These are phyloP conservation scores for Hestina assimilis DNA, from an alignment of 1,140 invertebrate species.

Conservation along the genomic window DNA sequence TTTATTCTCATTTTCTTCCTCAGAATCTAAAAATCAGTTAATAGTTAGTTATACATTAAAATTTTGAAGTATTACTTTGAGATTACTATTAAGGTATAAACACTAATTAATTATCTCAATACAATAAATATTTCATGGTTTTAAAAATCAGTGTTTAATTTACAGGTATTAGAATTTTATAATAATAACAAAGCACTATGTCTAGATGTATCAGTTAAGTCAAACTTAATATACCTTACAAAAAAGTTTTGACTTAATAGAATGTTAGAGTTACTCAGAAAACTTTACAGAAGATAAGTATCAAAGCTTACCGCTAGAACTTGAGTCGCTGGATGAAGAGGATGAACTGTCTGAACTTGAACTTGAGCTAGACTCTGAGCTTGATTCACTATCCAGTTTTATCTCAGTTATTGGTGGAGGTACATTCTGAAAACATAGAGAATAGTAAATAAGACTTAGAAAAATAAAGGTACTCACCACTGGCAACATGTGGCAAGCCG, in stretches of 20 bases:
- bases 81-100: no score
- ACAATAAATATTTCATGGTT: no score
- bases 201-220: no score
- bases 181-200: no score
- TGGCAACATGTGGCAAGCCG: no score
- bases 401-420: constrained; percentile 59
- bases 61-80: no score
- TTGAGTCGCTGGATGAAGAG: constrained; percentile 54
- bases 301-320: constrained; percentile 52
- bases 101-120: no score
- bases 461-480: neutral
- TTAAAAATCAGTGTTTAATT: no score
- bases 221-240: no score
- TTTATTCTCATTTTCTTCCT: constrained; percentile 48
- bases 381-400: constrained; percentile 55
- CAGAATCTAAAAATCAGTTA: constrained; percentile 45
- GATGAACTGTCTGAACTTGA: constrained; percentile 52
- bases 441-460: neutral
- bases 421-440: constrained; percentile 49
- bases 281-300: neutral
- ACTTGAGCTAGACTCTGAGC: constrained; percentile 54
- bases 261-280: neutral
- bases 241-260: neutral
- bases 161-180: no score
- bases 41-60: no score